phyloP scores from a whole-genome alignment of 2,888 invertebrate species.

The Coelinius sp. region DNA sequence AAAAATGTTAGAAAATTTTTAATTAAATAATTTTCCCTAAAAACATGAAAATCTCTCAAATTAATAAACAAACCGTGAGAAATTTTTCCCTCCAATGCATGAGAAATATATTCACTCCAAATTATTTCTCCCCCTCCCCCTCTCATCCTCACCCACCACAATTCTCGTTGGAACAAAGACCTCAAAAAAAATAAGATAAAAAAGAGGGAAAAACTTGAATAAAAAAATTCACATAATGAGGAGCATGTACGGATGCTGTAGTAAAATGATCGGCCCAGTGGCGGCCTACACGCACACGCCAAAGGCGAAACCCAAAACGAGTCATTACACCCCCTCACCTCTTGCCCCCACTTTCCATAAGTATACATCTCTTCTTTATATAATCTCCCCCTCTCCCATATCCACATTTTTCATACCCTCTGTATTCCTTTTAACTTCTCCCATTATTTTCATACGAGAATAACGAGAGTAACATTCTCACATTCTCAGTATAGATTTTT shows the following conservation, averaged over 20 bases:
- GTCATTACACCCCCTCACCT: slow-evolving; percentile 34
- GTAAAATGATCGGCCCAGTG: slow-evolving; percentile 24
- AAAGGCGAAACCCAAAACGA: slow-evolving; percentile 34
- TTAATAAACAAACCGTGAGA: not conserved
- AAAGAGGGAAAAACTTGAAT: not conserved
- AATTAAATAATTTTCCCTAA: not conserved
- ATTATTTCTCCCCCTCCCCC: not conserved
- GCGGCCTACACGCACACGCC: slow-evolving; percentile 34
- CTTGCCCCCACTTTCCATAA: slow-evolving; percentile 28
- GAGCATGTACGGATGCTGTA: slow-evolving; percentile 31
- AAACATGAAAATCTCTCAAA: not conserved
- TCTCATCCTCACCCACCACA: not conserved
- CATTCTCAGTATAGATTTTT: not conserved
- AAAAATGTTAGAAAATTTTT: too few relatives aligned
- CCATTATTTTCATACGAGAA: slow-evolving; percentile 24
- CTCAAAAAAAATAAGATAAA: slow-evolving; percentile 12
- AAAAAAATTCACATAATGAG: slow-evolving; percentile 39
- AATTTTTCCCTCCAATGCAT: not conserved
- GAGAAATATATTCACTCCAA: slow-evolving; percentile 1
- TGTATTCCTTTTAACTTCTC: slow-evolving; percentile 15
- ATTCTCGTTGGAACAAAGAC: not conserved
- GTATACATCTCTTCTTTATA: slow-evolving; percentile 24
- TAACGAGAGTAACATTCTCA: slow-evolving; percentile 18
- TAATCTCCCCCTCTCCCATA: not conserved
- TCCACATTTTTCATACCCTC: not conserved